These are phyloP conservation scores for Tyrannus savana DNA, from an alignment of 2,113 vertebrate genomes.

Conservation along the genomic window DNA sequence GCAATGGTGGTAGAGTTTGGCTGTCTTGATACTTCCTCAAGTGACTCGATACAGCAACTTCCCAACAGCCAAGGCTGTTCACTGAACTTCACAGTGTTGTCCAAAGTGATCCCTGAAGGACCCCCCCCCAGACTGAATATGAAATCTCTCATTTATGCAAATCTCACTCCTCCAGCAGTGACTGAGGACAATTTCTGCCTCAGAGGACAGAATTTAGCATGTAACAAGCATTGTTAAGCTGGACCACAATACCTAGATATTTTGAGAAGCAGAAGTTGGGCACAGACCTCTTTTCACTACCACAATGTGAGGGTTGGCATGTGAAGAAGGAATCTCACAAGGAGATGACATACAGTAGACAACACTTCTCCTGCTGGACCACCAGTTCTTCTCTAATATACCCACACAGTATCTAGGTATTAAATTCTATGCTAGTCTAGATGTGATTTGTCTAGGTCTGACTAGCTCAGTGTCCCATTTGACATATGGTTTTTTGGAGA, in stretches of 20 bases:
- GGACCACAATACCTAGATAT: fast-evolving
- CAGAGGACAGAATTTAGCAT: neutral
- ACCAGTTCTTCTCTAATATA: neutral
- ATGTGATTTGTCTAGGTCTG: neutral
- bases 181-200: neutral
- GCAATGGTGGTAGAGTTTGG: neutral
- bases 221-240: neutral
- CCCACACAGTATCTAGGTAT: neutral
- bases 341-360: neutral
- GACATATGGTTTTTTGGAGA: neutral
- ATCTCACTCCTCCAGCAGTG: neutral
- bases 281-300: neutral
- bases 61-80: neutral
- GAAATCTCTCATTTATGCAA: neutral
- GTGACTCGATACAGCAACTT: neutral
- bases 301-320: fast-evolving
- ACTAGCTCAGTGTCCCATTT: fast-evolving
- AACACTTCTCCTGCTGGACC: neutral
- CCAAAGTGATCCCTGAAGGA: neutral
- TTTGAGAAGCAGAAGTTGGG: neutral
- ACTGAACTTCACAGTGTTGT: neutral
- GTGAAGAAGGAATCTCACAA: neutral
- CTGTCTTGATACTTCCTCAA: neutral
- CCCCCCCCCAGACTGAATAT: neutral
- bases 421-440: neutral